phyloP scores from a whole-genome alignment of 2,888 invertebrate genomes.

The Monoplex corrugatus region DNA sequence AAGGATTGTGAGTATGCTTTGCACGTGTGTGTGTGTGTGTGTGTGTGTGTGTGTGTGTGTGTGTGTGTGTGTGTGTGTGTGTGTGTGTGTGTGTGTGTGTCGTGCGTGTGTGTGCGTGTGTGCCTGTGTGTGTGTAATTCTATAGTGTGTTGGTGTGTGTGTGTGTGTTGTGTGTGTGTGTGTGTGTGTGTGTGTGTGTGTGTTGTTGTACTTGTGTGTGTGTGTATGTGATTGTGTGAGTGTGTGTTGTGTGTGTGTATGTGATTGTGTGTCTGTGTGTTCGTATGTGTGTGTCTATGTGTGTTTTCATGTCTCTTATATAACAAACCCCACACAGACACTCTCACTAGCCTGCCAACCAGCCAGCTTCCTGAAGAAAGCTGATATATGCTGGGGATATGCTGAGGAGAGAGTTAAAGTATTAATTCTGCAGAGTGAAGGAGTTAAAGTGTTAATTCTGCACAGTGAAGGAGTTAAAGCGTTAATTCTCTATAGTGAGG shows the following conservation, averaged over 20 bases:
- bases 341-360: too few species aligned
- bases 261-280: neutral
- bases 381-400: too few species aligned
- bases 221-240: neutral
- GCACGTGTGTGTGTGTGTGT: neutral
- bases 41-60: neutral
- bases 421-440: too few species aligned
- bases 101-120: slow-evolving; percentile 15
- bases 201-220: neutral
- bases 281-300: neutral
- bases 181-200: slow-evolving; percentile 26
- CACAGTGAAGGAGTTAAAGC: too few species aligned
- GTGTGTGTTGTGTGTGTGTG: slow-evolving; percentile 22
- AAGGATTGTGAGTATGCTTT: too few species aligned
- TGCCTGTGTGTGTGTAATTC: slow-evolving; percentile 11
- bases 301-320: neutral
- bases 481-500: too few species aligned
- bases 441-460: too few species aligned
- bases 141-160: slow-evolving; percentile 32
- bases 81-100: neutral
- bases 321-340: too few species aligned
- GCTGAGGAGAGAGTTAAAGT: too few species aligned
- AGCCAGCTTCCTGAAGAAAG: too few species aligned
- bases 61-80: neutral
- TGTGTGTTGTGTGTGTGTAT: neutral